Evolutionary conservation across 37 sponge, comb jelly and placozoan genomes (phyloP).

Genomic region (Hormiphora californensis): DNA sequence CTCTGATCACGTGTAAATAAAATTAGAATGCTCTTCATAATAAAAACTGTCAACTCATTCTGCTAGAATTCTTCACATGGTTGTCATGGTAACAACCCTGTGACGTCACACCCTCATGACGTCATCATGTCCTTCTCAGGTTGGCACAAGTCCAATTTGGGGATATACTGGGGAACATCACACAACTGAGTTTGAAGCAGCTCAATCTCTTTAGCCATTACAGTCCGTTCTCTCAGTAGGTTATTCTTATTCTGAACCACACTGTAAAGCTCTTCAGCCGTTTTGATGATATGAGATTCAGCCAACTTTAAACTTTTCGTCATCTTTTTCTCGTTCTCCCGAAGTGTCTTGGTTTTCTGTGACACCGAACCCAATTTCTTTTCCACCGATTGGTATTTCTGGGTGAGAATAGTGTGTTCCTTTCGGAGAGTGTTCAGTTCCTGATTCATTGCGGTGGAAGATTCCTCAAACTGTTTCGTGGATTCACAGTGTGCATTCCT

Average conservation of each 20-base stretch:
- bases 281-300: conserved; percentile 43
- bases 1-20: no score
- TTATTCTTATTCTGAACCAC: conserved; percentile 48
- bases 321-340: conserved; percentile 39
- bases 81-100: no score
- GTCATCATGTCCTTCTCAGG: background rate
- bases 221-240: conserved; percentile 26
- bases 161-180: conserved; percentile 4
- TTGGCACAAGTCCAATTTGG: background rate
- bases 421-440: background rate
- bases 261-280: conserved; percentile 40
- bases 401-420: background rate
- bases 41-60: no score
- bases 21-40: no score
- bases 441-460: background rate
- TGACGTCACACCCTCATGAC: no score
- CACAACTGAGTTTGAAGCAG: conserved; percentile 30
- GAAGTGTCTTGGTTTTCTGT: conserved; percentile 17
- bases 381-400: background rate
- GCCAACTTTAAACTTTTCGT: conserved; percentile 35
- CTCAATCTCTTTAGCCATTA: conserved; percentile 38
- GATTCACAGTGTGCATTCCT: conserved; percentile 33
- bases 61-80: no score
- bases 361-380: background rate
- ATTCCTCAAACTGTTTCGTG: conserved; percentile 44